Evolutionary conservation across 2,888 invertebrate genomes (phyloP).

Genomic region (Morpho achilles): DNA sequence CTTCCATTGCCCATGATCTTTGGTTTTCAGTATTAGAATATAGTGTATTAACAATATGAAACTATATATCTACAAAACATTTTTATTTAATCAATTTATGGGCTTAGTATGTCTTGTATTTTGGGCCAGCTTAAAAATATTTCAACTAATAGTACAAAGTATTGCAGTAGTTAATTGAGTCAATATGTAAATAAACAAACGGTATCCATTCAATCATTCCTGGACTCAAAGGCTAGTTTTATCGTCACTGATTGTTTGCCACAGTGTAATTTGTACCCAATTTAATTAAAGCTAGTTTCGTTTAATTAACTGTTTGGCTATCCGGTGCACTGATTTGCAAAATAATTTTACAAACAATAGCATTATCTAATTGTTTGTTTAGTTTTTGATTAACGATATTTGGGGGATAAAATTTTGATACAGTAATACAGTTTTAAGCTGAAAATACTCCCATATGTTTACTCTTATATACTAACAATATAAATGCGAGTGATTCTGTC

Average conservation of each 20-base stretch:
- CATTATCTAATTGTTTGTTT: slow-evolving; percentile 23
- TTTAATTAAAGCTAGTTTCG: slow-evolving; percentile 32
- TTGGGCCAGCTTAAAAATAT: background rate
- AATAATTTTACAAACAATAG: slow-evolving; percentile 23
- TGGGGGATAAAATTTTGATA: slow-evolving; percentile 2
- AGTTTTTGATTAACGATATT: slow-evolving; percentile 13
- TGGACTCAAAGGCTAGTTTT: slow-evolving; percentile 60
- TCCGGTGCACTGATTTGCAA: slow-evolving; percentile 21
- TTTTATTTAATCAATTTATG: too few species aligned
- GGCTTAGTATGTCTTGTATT: background rate
- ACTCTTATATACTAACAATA: too few species aligned
- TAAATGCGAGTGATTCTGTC: too few species aligned
- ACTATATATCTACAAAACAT: too few species aligned
- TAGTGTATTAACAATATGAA: too few species aligned
- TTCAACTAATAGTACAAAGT: slow-evolving; percentile 10
- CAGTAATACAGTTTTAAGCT: background rate
- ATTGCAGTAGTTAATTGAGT: slow-evolving; percentile 66
- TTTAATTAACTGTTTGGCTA: slow-evolving; percentile 31
- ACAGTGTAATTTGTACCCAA: slow-evolving; percentile 39
- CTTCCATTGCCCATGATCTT: background rate
- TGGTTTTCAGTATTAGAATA: background rate
- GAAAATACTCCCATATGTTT: too few species aligned
- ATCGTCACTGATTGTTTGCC: slow-evolving; percentile 56
- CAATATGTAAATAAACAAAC: slow-evolving; percentile 69
- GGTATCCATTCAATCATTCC: slow-evolving; percentile 54